A percentile compares a stretch with the other conserved stretches of the same genome.
phyloP scores from a whole-genome alignment of 1,140 invertebrate genomes.

The Micrasema minimum region DNA sequence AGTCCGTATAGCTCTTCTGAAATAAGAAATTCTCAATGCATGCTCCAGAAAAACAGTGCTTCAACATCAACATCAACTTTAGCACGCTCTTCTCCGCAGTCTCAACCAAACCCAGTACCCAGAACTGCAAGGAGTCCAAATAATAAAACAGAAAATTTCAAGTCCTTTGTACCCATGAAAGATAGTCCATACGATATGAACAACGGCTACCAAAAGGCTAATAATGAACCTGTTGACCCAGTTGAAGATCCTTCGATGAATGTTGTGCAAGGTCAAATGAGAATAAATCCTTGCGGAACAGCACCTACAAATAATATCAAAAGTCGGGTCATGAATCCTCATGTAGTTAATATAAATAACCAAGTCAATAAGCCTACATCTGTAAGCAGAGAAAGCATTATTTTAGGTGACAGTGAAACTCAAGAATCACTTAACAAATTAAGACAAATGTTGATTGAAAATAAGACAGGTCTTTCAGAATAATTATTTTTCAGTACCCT shows the following conservation, averaged over 20 bases:
- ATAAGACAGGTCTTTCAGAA: slow-evolving; percentile 49
- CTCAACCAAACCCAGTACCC: slow-evolving; percentile 53
- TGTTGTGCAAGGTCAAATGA: slow-evolving; percentile 66
- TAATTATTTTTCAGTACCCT: not conserved
- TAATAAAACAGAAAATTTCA: slow-evolving; percentile 13
- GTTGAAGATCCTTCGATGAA: slow-evolving; percentile 63
- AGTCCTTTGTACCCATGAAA: slow-evolving; percentile 65
- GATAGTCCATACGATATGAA: slow-evolving; percentile 67
- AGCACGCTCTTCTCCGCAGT: slow-evolving; percentile 58
- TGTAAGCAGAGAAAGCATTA: slow-evolving; percentile 18
- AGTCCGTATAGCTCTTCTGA: slow-evolving; percentile 29
- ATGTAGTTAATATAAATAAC: slow-evolving; percentile 33
- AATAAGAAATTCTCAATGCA: slow-evolving; percentile 35
- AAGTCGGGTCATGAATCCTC: slow-evolving; percentile 45
- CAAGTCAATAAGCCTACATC: slow-evolving; percentile 1
- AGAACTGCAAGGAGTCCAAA: slow-evolving; percentile 39
- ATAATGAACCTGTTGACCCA: slow-evolving; percentile 55
- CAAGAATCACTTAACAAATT: slow-evolving; percentile 46
- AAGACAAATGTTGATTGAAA: slow-evolving; percentile 51
- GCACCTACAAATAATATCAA: slow-evolving; percentile 30
- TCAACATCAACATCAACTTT: slow-evolving; percentile 53
- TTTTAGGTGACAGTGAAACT: slow-evolving; percentile 22
- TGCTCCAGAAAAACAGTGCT: slow-evolving; percentile 19
- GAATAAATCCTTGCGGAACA: slow-evolving; percentile 61
- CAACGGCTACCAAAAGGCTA: slow-evolving; percentile 48